These are phyloP conservation scores for Ferrisia virgata DNA, from an alignment of 2,888 invertebrate genomes.

Conservation along the genomic window DNA sequence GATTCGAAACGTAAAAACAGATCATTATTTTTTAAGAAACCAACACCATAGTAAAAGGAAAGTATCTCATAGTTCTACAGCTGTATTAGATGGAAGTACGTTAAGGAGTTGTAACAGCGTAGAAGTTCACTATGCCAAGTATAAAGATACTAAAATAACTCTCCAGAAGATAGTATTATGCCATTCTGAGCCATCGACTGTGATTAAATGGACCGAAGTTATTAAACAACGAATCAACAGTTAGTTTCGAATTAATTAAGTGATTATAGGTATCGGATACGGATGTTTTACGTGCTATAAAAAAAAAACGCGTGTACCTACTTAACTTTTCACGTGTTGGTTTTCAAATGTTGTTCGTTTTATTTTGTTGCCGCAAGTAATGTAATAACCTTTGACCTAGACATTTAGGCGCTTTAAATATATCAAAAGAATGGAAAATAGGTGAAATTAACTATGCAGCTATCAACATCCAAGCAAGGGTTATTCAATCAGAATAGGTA, in stretches of 20 bases:
- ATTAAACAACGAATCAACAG: slow-evolving; percentile 30
- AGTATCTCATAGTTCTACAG: neutral
- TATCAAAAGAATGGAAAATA: too few species aligned
- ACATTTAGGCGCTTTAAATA: too few species aligned
- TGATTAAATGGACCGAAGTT: slow-evolving; percentile 34
- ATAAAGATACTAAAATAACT: neutral
- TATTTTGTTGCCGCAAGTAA: too few species aligned
- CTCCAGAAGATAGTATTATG: neutral
- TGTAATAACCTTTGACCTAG: too few species aligned
- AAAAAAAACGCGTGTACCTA: too few species aligned
- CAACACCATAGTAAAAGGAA: slow-evolving; percentile 10
- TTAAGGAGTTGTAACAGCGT: slow-evolving; percentile 12
- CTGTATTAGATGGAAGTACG: slow-evolving; percentile 12
- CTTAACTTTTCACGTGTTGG: neutral
- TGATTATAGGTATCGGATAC: neutral
- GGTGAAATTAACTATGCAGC: too few species aligned
- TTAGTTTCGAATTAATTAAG: neutral
- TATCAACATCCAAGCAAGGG: too few species aligned
- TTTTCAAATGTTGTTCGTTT: neutral
- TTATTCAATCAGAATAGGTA: too few species aligned
- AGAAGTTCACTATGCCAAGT: slow-evolving; percentile 15
- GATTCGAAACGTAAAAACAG: neutral
- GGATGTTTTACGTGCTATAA: neutral
- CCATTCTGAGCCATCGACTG: neutral
- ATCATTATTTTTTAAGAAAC: slow-evolving; percentile 3